Evolutionary conservation across 2,113 vertebrate genomes (phyloP), one percentile per base, ranked within the genome.

Genomic region (Cebus imitator): DNA sequence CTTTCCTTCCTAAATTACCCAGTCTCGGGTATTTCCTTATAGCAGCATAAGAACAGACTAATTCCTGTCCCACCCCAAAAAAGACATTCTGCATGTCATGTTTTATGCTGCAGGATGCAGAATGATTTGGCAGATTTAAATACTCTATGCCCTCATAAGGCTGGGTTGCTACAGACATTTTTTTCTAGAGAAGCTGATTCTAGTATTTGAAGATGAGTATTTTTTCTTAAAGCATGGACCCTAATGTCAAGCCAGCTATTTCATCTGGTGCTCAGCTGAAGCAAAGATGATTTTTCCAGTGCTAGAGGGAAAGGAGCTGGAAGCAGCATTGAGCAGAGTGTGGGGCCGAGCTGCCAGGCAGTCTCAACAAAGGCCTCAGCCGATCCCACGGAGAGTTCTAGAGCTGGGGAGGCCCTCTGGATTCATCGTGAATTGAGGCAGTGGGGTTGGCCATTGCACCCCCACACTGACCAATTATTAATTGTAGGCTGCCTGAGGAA

Each of bases 341-440:
- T 35, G n/a, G 10, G 27, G 0, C 0, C 52, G 30, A 84, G 25
- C 52, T 23, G 3, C 14, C 2, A 6, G 2, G 18, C 8, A 25
- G 12, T 4, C 23, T 91, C 43, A 20, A 5, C 76, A 17, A 21
- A 84, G 81, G 18, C 30, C 35, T 84, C 30, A 5, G 64, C 10
- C 0, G 1, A 4, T 21, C 32, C 17, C 32, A 6, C 0, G 2
- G 18, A 5, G 21, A 78, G 32, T 48, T 20, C n/a, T 40, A 14
- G 58, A 40, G 3, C 50, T 25, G 3, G 2, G 9, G 6, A 0
- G 2, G 3, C 50, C 9, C 21, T 17, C 23, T 9, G 1, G 6
- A 8, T 1, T 21, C 48, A 10, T 40, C 13, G 21, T 50, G 80
- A 52, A 73, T 66, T 21, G 61, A 73, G 16, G 30, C 43, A 32